Evolutionary conservation across 1,140 invertebrate species (phyloP), one percentile per base, ranked within the genome.

Genomic region (Zaprionus kolodkinae): DNA sequence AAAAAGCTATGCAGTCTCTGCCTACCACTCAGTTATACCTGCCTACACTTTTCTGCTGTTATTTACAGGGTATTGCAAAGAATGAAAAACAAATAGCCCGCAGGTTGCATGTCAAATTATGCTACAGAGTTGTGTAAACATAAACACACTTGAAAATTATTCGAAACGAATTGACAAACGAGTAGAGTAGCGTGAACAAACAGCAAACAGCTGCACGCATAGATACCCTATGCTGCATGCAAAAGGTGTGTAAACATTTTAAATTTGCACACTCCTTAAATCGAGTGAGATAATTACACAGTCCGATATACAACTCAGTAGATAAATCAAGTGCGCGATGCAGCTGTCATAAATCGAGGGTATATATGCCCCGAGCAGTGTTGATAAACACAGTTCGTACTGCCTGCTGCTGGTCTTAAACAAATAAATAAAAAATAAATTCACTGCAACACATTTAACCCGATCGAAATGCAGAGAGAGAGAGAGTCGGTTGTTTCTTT

Each of bases 51-150:
- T 38, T 36, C 3, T 27, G 38, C 5, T 56, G 5, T 3, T 48
- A n/a, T 55, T 55, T 55, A 66, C 27, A 57, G 52, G 63, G 63
- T 21, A 64, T 30, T 17, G 25, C 43, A 33, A 60, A 30, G 59
- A 68, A 45, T 21, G 57, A 43, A 17, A 59, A 73, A 45, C n/a
- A 45, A 68, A 59, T 33, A 11, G 21, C 65, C 30, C 12, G 50
- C 60, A 62, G 59, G 38, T 36, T 63, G 30, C 45, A 50, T 71
- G 54, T 71, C 60, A 64, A 70, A 75, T 71, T 75, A 71, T 64
- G 72, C 33, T 52, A 64, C 67, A 75, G n/a, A 35, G 55, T 21
- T 62, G 38, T 50, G 57, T 69, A 63, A 69, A 74, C 52, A 69
- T 56, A 48, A 72, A 72, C 15, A 72, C 15, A 54, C 43, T 30